Percentiles rank a stretch among this genome's conserved stretches.
Conservation (phyloP, 2,797 vertebrate species). For the Anolis apletophallus region DNA sequence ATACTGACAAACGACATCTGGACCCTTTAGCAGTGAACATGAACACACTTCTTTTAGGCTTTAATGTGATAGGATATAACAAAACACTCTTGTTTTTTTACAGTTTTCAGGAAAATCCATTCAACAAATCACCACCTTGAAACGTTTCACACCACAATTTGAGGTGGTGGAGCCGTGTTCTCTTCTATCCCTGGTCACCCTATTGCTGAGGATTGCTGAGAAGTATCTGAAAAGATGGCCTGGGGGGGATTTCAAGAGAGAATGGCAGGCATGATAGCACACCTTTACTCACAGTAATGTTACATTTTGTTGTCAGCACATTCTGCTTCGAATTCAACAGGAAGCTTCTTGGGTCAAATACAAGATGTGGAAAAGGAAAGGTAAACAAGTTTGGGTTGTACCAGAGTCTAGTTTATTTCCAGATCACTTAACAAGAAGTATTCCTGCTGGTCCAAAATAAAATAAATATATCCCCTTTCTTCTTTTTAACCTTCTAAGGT, state of each 20-base stretch:
- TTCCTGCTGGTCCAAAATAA: neutral
- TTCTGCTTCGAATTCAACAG: neutral
- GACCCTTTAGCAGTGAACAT: too few relatives aligned
- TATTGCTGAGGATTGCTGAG: neutral
- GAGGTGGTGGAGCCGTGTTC: too few relatives aligned
- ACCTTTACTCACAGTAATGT: neutral
- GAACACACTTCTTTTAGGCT: too few relatives aligned
- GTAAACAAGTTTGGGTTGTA: neutral
- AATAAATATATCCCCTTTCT: neutral
- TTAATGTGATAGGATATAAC: too few relatives aligned
- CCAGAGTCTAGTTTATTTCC: constrained; percentile 1
- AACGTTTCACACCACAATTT: neutral
- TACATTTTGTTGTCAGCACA: neutral
- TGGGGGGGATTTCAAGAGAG: neutral
- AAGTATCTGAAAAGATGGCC: neutral
- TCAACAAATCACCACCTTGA: too few relatives aligned
- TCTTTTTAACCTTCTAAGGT: neutral
- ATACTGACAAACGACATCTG: too few relatives aligned
- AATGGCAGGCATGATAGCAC: neutral
- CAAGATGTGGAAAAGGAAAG: neutral
- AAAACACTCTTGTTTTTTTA: too few relatives aligned
- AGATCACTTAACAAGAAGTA: constrained; percentile 2
- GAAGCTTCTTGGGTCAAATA: neutral
- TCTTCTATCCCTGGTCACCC: too few relatives aligned
- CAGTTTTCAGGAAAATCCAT: too few relatives aligned